These are phyloP conservation scores for Drosophila neocordata DNA, from an alignment of 1,140 invertebrate genomes.

Conservation along the genomic window DNA sequence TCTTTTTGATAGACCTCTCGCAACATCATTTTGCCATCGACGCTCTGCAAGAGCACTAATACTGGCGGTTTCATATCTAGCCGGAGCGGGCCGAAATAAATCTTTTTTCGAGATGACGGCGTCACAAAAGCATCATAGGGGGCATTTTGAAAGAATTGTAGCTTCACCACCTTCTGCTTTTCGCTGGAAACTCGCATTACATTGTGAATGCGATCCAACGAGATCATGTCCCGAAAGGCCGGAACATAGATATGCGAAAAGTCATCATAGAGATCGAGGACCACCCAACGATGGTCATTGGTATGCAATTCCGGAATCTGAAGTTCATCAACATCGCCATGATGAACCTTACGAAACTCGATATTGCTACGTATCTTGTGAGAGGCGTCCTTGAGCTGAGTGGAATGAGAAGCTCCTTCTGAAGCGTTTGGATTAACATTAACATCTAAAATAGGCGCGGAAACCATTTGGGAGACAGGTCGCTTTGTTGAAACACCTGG, in stretches of 20 bases:
- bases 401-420: too few relatives aligned
- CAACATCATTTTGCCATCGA: constrained; percentile 78
- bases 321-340: constrained; percentile 59
- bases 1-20: constrained; percentile 72
- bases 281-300: constrained; percentile 71
- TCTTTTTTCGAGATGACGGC: constrained; percentile 53
- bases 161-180: constrained; percentile 66
- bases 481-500: too few relatives aligned
- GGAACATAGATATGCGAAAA: constrained; percentile 81
- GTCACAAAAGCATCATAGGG: constrained; percentile 76
- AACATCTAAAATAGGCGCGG: neutral
- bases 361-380: constrained; percentile 62
- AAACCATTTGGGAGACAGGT: neutral
- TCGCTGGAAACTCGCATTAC: constrained; percentile 56
- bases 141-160: constrained; percentile 64
- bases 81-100: constrained; percentile 74
- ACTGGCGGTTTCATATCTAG: constrained; percentile 56
- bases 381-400: neutral
- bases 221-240: constrained; percentile 64
- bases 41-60: constrained; percentile 72
- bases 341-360: constrained; percentile 63
- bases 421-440: neutral
- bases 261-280: constrained; percentile 71
- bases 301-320: constrained; percentile 49
- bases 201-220: constrained; percentile 69